Evolutionary conservation across 2,113 vertebrate species (phyloP).

Genomic region (Megalops atlanticus): DNA sequence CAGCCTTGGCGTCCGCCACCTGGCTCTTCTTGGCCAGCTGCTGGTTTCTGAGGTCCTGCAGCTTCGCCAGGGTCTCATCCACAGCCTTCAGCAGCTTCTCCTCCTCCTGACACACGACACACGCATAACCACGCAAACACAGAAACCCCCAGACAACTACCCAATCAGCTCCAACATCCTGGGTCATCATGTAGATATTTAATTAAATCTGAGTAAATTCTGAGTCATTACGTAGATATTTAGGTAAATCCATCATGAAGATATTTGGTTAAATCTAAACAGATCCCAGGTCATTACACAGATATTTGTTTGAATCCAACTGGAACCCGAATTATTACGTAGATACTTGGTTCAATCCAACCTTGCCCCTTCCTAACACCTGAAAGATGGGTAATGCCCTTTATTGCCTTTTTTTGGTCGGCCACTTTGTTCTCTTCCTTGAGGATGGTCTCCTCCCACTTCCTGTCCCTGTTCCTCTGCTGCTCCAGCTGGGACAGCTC

Average conservation of each 20-base stretch:
- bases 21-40: constrained; percentile 70
- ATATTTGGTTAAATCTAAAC: background rate
- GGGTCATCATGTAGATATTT: no score
- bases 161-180: no score
- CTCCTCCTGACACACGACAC: constrained; percentile 69
- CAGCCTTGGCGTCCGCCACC: constrained; percentile 65
- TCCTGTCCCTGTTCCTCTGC: constrained; percentile 53
- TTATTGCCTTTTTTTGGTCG: constrained; percentile 73
- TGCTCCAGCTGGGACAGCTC: constrained; percentile 76
- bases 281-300: background rate
- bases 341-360: background rate
- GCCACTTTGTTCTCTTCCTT: constrained; percentile 65
- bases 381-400: background rate
- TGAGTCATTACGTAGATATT: no score
- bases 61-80: constrained; percentile 67
- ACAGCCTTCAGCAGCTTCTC: constrained; percentile 68
- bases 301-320: background rate
- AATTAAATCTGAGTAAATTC: no score
- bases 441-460: constrained; percentile 64
- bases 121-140: background rate
- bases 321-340: no score
- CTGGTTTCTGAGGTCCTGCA: constrained; percentile 67
- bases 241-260: background rate
- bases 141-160: no score
- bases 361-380: background rate